Conservation (phyloP, 2,113 vertebrate species). For the Gymnarchus niloticus region DNA sequence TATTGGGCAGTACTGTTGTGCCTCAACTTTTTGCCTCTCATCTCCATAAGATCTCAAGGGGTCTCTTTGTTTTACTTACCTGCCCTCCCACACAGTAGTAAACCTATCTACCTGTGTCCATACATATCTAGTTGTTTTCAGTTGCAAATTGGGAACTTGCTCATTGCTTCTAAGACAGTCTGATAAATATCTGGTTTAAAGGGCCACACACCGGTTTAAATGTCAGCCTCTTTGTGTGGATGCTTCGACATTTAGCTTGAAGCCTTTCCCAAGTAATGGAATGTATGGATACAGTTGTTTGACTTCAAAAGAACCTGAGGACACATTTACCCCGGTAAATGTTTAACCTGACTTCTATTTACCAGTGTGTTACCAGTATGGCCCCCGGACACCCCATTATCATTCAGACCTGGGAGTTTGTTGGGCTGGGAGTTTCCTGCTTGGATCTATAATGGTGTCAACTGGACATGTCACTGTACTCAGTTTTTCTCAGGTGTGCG, state of each 20-base stretch:
- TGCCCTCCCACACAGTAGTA: neutral
- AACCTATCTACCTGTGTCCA: neutral
- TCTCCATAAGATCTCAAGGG: neutral
- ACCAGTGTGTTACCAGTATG: neutral
- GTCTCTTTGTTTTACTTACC: neutral
- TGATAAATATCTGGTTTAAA: neutral
- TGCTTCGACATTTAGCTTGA: neutral
- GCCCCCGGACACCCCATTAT: neutral
- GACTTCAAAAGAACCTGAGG: neutral
- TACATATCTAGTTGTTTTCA: neutral
- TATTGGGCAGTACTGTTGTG: neutral
- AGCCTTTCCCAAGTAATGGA: neutral
- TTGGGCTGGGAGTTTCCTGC: neutral
- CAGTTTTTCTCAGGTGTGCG: neutral
- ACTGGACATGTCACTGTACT: neutral
- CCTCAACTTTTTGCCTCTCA: neutral
- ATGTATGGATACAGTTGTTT: neutral
- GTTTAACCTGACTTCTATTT: neutral
- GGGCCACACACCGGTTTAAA: neutral
- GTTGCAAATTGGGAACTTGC: no score
- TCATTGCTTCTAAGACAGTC: neutral
- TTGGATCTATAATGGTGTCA: neutral
- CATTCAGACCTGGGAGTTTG: neutral
- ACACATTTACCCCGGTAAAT: conserved; percentile 15
- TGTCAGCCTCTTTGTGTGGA: neutral